Percentiles rank a stretch among this genome's conserved stretches.
phyloP scores from a whole-genome alignment of 2,888 invertebrate genomes.

The Pollenia angustigena region DNA sequence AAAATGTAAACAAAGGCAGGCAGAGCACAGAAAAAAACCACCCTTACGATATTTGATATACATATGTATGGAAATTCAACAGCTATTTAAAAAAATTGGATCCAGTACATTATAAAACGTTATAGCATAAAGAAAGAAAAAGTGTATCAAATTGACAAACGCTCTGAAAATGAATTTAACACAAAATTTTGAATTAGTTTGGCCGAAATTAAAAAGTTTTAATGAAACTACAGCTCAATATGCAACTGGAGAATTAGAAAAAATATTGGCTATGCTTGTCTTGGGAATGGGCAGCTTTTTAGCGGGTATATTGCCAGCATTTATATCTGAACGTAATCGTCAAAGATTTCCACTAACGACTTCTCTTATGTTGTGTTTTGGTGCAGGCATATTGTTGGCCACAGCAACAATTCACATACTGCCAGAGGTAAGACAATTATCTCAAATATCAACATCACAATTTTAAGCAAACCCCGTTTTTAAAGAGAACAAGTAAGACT shows the following conservation, averaged over 20 bases:
- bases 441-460: too few species aligned
- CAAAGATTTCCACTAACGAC: conserved; percentile 87
- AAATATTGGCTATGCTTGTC: conserved; percentile 87
- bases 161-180: conserved; percentile 61
- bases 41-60: not conserved
- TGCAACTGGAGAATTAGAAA: conserved; percentile 84
- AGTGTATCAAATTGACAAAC: not conserved
- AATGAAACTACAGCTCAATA: conserved; percentile 15
- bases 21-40: conserved; percentile 1
- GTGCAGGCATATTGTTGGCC: conserved; percentile 91
- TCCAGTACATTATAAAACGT: conserved; percentile 28
- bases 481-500: too few species aligned
- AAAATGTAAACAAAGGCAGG: conserved; percentile 56
- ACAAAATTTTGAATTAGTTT: conserved; percentile 62
- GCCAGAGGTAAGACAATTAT: conserved; percentile 87
- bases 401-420: conserved; percentile 92
- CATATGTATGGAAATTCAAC: not conserved
- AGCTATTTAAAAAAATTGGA: not conserved
- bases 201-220: conserved; percentile 57
- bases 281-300: conserved; percentile 89
- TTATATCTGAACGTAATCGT: conserved; percentile 86
- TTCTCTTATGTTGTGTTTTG: conserved; percentile 90
- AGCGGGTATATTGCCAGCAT: conserved; percentile 89
- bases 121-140: conserved; percentile 37
- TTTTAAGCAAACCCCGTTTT: too few species aligned